These are phyloP conservation scores for Calyptomena viridis DNA, from an alignment of 2,113 vertebrate species.

Conservation along the genomic window DNA sequence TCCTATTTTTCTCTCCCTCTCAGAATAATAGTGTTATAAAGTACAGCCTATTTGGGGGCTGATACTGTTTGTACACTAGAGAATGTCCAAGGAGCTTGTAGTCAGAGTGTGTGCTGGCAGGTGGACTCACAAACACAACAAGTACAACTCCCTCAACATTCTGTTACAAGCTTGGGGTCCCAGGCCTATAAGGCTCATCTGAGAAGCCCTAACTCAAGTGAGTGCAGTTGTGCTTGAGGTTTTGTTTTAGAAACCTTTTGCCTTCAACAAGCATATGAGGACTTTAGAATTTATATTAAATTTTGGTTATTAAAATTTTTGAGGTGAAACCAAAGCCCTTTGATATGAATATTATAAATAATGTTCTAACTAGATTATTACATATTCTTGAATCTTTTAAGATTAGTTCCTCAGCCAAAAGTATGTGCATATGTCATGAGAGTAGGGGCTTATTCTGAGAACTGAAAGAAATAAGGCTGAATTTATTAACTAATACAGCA, in stretches of 20 bases:
- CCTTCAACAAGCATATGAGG: not conserved
- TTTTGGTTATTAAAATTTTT: not conserved
- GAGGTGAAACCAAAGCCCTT: not conserved
- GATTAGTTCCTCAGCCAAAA: not conserved
- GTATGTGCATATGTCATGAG: not conserved
- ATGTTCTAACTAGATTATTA: not conserved
- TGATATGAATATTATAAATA: not conserved
- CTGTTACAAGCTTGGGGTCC: not conserved
- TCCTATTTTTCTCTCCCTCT: not conserved
- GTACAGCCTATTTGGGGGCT: not conserved
- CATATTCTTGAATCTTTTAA: not conserved
- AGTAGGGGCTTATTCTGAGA: not conserved
- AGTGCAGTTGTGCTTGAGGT: not conserved
- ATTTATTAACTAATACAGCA: not conserved
- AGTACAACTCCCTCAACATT: not conserved
- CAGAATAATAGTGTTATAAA: not conserved
- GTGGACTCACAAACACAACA: not conserved
- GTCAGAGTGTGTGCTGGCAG: not conserved
- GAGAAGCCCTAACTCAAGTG: not conserved
- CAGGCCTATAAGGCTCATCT: accelerated
- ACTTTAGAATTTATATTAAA: not conserved
- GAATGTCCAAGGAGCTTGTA: not conserved
- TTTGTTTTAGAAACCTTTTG: not conserved
- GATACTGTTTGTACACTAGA: not conserved
- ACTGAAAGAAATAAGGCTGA: not conserved